Evolutionary conservation across 2,113 vertebrate species (phyloP).

Genomic region (Arenaria interpres): DNA sequence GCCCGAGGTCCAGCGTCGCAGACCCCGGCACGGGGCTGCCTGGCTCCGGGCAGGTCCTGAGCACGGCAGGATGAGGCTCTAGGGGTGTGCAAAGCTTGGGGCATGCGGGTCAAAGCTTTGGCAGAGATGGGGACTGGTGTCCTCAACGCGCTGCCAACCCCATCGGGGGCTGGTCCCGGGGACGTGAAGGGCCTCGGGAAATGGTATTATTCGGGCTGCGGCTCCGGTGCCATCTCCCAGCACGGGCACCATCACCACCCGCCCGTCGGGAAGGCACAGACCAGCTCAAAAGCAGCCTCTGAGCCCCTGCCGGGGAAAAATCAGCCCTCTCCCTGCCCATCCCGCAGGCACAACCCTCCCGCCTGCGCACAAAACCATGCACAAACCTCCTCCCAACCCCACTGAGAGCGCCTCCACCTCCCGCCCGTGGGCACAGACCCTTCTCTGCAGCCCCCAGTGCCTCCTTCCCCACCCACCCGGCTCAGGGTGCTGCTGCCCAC

Average conservation of each 20-base stretch:
- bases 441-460: fast-evolving
- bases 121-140: background rate
- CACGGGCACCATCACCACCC: background rate
- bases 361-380: background rate
- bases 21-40: fast-evolving
- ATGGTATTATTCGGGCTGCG: fast-evolving
- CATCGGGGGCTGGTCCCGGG: background rate
- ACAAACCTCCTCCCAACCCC: background rate
- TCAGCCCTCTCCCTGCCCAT: background rate
- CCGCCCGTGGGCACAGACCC: background rate
- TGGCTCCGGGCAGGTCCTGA: background rate
- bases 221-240: background rate
- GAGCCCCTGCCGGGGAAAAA: background rate
- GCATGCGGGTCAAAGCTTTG: fast-evolving
- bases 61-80: background rate
- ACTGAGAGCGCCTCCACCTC: background rate
- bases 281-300: background rate
- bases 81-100: fast-evolving
- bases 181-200: background rate
- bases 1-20: fast-evolving
- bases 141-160: fast-evolving
- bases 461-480: background rate
- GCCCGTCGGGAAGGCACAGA: fast-evolving
- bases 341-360: background rate
- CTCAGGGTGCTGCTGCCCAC: background rate